A percentile compares a stretch with the other conserved stretches of the same genome.
phyloP scores from a whole-genome alignment of 1,140 invertebrate genomes.

The Cepaea nemoralis region DNA sequence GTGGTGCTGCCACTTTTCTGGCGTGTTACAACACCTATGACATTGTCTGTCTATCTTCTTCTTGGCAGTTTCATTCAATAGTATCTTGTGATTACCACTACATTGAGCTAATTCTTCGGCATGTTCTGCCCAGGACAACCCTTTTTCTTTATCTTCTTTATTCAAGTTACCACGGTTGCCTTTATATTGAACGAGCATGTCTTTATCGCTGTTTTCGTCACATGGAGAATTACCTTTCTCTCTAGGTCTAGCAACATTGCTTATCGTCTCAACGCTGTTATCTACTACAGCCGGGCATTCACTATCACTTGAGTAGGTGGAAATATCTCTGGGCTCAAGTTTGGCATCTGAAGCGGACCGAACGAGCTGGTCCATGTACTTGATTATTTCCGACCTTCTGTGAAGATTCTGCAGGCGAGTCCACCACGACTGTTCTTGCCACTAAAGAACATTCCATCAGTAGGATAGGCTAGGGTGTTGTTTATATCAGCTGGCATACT shows the following conservation, averaged over 20 bases:
- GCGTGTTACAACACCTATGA: not conserved
- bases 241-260: not conserved
- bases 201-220: not conserved
- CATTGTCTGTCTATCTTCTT: not conserved
- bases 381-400: not conserved
- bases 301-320: not conserved
- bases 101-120: not conserved
- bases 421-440: not conserved
- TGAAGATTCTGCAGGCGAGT: not conserved
- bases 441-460: not conserved
- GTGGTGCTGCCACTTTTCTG: too few relatives aligned
- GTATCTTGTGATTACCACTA: not conserved
- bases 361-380: not conserved
- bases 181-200: not conserved
- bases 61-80: not conserved
- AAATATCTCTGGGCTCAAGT: not conserved
- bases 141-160: not conserved
- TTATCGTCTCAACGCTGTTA: not conserved
- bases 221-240: not conserved
- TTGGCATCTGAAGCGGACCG: not conserved
- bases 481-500: not conserved
- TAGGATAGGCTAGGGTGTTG: not conserved
- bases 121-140: not conserved
- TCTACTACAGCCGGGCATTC: not conserved
- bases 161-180: not conserved